Base-by-base conservation (phyloP, 1,140 invertebrate genomes). In the Papilio aristodemus region DNA sequence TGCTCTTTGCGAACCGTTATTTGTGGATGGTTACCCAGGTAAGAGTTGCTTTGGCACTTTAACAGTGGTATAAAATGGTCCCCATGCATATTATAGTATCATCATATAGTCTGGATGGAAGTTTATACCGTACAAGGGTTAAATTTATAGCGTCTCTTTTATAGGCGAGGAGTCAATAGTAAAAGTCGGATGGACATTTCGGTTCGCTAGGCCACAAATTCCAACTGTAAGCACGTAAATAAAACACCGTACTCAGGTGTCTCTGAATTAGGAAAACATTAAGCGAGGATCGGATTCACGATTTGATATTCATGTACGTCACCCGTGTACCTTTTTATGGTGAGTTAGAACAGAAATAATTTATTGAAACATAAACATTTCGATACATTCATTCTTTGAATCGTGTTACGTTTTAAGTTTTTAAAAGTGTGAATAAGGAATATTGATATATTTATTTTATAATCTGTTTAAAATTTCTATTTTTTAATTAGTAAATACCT, bases 1-100 rank as follows among this genome's bases (percentile, higher is more conserved):
- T 38, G 32, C 17, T 17, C 36, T 62, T n/a, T 38, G 36, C 59
- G 59, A 37, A 62, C 17, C 3, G 43, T 36, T 59, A 59, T 46
- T 25, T 66, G 22, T n/a, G 36, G 19, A 27, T 46, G 25, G 6
- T 50, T 25, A 41, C 13, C 39, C 63, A 46, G 63, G 63, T 66
- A 66, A 25, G 39, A 41, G 27, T 25, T 41, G 27, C 27, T 38
- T 62, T 36, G n/a, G 17, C 27, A 62, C 59, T 64, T 66, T 66
- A 32, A 46, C 25, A 9, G 41, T 66, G 63, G 63, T 46, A 90
- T 91, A 89, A 91, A 90, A 83, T 81, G 80, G 81, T 82, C 71
- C 84, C 87, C 77, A 90, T 91, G 83, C 89, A 91, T 91, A 87
- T 88, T 87, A 86, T 74, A 91, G 87, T 87, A 85, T 85, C 84